A percentile compares a stretch with the other conserved stretches of the same genome.
Conservation (phyloP, 92 coral and sea anemone species). For the Epizoanthus scotinus region DNA sequence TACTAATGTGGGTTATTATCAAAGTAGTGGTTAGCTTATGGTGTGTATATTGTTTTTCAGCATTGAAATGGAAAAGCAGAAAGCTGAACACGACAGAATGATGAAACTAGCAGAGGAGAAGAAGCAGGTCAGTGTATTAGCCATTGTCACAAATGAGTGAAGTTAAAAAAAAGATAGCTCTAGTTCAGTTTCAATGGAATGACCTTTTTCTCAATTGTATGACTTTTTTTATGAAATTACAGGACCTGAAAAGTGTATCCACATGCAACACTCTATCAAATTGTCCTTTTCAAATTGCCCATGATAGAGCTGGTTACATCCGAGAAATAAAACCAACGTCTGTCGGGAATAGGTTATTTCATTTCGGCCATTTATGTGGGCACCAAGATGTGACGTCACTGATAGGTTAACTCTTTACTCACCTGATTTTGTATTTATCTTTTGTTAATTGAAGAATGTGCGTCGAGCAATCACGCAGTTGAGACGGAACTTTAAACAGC, state of each 20-base stretch:
- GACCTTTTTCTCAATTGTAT: no score
- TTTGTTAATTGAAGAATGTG: slow-evolving; percentile 59
- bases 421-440: background rate
- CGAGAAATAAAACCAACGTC: no score
- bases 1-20: no score
- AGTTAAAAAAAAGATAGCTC: no score
- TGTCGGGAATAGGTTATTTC: no score
- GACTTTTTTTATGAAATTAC: no score
- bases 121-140: slow-evolving; percentile 70
- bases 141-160: no score
- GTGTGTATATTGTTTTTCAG: slow-evolving; percentile 39
- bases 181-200: no score
- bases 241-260: no score
- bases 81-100: slow-evolving; percentile 98
- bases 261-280: background rate
- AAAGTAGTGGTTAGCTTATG: background rate
- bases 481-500: slow-evolving; percentile 84
- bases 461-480: slow-evolving; percentile 81
- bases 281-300: background rate
- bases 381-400: background rate
- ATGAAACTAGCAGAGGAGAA: slow-evolving; percentile 97
- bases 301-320: no score
- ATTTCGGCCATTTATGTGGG: background rate
- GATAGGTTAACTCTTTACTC: no score
- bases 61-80: slow-evolving; percentile 96